These are phyloP conservation scores for Saimiri boliviensis DNA, from an alignment of 2,113 vertebrate species.

Conservation along the genomic window DNA sequence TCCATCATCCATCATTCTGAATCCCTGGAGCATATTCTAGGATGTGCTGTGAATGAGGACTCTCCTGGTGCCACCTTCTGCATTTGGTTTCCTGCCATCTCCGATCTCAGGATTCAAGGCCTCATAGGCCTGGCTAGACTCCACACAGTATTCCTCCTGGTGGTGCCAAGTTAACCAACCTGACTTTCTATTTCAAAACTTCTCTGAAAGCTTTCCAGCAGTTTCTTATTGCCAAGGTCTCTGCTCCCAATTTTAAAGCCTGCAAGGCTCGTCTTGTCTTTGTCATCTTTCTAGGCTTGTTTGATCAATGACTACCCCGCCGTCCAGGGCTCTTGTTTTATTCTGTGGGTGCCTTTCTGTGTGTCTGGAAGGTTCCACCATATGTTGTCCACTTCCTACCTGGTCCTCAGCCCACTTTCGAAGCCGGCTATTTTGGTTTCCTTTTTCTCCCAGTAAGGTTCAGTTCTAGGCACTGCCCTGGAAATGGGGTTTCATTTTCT, in stretches of 20 bases:
- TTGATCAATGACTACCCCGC: not conserved
- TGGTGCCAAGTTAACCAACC: not conserved
- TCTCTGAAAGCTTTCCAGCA: not conserved
- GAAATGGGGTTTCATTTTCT: not conserved
- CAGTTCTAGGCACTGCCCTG: not conserved
- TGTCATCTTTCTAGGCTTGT: not conserved
- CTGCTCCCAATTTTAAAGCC: not conserved
- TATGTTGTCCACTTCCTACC: not conserved
- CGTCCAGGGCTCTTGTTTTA: not conserved
- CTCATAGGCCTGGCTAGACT: not conserved
- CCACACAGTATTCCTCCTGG: not conserved
- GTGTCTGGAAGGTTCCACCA: not conserved
- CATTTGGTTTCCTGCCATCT: not conserved
- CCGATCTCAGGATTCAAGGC: not conserved
- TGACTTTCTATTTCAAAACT: not conserved
- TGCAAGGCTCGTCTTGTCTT: not conserved
- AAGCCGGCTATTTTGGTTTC: not conserved
- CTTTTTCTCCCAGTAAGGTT: not conserved
- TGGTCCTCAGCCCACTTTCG: not conserved
- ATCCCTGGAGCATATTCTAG: not conserved
- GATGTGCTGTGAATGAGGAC: not conserved
- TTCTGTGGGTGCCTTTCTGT: not conserved
- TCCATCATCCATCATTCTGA: not conserved
- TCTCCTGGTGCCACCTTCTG: not conserved
- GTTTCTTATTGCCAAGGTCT: not conserved